Evolutionary conservation across 2,888 invertebrate species (phyloP).

Genomic region (Eupithecia exiguata): DNA sequence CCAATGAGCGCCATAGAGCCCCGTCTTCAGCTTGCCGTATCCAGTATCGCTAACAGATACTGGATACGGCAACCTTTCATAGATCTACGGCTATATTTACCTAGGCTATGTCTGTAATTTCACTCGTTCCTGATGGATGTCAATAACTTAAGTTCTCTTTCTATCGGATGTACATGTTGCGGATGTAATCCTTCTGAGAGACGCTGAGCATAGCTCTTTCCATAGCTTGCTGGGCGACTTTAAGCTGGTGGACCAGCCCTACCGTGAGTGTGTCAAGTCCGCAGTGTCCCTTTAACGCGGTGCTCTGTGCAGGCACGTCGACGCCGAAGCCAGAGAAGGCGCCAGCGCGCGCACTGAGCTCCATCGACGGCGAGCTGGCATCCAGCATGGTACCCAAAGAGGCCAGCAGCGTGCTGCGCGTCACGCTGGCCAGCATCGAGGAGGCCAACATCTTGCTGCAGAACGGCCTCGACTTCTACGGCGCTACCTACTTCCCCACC

Average conservation of each 20-base stretch:
- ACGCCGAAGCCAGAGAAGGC: conserved; percentile 78
- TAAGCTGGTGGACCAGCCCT: not conserved
- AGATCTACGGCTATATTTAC: not conserved
- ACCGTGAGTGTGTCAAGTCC: not conserved
- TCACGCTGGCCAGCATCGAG: conserved; percentile 89
- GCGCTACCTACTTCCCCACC: conserved; percentile 94
- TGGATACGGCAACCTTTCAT: not conserved
- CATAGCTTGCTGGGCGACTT: not conserved
- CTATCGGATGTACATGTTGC: not conserved
- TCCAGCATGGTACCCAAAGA: conserved; percentile 83
- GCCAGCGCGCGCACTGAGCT: conserved; percentile 68
- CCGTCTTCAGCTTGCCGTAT: not conserved
- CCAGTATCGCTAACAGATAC: conserved; percentile 10
- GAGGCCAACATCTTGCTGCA: conserved; percentile 91
- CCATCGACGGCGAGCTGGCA: conserved; percentile 77
- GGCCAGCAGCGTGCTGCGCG: conserved; percentile 86
- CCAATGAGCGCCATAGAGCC: not conserved
- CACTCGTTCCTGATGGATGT: no score
- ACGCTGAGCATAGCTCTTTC: not conserved
- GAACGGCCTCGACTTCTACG: conserved; percentile 93
- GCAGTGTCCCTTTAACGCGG: not conserved
- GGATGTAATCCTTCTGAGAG: not conserved
- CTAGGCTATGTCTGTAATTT: no score
- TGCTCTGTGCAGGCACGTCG: conserved; percentile 63
- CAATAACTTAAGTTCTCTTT: no score